Conservation (phyloP, 2,888 invertebrate species). For the Dasysyrphus tricinctus region DNA sequence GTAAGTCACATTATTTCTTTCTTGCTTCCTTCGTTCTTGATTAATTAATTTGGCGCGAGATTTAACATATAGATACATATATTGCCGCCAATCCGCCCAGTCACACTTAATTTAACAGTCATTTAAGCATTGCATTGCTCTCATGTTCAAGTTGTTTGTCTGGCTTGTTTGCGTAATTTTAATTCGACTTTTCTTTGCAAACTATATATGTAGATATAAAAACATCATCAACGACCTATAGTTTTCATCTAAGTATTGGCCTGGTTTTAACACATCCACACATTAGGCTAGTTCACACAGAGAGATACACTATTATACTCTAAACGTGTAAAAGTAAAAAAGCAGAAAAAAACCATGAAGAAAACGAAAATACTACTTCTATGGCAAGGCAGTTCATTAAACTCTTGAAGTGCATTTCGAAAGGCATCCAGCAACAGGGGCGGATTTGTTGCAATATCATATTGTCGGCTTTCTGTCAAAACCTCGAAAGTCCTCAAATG, state of each 20-base stretch:
- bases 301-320: not conserved
- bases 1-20: not conserved
- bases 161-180: conserved; percentile 65
- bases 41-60: conserved; percentile 54
- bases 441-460: not conserved
- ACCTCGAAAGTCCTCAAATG: too few species aligned
- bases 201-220: not conserved
- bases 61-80: conserved; percentile 9
- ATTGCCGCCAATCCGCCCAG: not conserved
- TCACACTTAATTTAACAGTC: conserved; percentile 28
- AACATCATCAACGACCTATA: conserved; percentile 40
- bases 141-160: conserved; percentile 52
- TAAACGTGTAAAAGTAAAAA: conserved; percentile 18
- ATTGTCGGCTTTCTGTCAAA: too few species aligned
- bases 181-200: conserved; percentile 38
- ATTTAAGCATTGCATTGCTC: conserved; percentile 49
- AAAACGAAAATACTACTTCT: conserved; percentile 68
- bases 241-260: conserved; percentile 69
- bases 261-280: conserved; percentile 62
- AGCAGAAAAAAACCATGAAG: conserved; percentile 20
- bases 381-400: conserved; percentile 75
- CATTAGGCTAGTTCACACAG: not conserved
- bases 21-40: not conserved
- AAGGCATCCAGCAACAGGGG: conserved; percentile 35
- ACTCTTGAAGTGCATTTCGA: conserved; percentile 70